A percentile compares a stretch with the other conserved stretches of the same genome.
phyloP scores from a whole-genome alignment of 2,888 invertebrate species.

The Mesorhabditis spiculigera region DNA sequence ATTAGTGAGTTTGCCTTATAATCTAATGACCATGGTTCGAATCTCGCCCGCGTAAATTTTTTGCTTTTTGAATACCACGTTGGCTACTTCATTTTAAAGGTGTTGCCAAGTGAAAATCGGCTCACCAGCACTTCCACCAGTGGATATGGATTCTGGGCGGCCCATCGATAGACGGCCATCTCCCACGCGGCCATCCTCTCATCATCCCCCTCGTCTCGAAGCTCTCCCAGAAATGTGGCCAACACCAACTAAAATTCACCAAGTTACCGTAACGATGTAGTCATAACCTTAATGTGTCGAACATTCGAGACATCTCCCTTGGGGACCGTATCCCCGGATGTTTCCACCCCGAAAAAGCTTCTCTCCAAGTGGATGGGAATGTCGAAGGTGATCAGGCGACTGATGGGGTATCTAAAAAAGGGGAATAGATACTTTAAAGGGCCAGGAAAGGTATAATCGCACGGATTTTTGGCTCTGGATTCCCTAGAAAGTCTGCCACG shows the following conservation, averaged over 20 bases:
- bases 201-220: slow-evolving; percentile 34
- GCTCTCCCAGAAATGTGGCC: slow-evolving; percentile 28
- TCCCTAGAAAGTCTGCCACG: no score
- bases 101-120: no score
- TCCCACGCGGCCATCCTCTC: slow-evolving; percentile 44
- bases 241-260: slow-evolving; percentile 18
- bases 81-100: no score
- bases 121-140: slow-evolving; percentile 36
- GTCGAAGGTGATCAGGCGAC: slow-evolving; percentile 31
- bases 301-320: slow-evolving; percentile 24
- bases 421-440: no score
- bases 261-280: neutral
- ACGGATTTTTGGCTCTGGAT: no score
- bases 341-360: slow-evolving; percentile 49
- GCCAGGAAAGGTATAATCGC: no score
- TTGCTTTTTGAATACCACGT: no score
- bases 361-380: slow-evolving; percentile 49
- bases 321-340: slow-evolving; percentile 5
- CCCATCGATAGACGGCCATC: slow-evolving; percentile 31
- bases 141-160: slow-evolving; percentile 20
- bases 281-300: slow-evolving; percentile 30
- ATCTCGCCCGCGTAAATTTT: no score
- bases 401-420: slow-evolving; percentile 42
- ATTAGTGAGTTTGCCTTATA: no score
- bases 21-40: no score